phyloP scores from a whole-genome alignment of 2,797 vertebrate species.

The Falco rusticolus region DNA sequence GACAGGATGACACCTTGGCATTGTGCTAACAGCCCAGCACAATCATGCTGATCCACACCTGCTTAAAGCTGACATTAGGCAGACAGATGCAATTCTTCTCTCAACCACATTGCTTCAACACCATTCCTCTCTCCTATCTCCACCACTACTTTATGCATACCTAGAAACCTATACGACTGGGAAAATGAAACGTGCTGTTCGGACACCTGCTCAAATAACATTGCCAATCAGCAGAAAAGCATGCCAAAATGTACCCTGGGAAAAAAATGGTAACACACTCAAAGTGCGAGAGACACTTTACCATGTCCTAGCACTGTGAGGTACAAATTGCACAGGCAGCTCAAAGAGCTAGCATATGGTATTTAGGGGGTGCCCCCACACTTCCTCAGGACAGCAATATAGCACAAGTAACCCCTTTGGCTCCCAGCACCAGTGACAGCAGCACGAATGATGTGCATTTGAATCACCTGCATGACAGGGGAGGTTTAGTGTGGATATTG shows the following conservation, averaged over 20 bases:
- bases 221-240: neutral
- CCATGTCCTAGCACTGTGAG: neutral
- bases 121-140: neutral
- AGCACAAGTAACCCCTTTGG: neutral
- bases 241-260: neutral
- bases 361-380: neutral
- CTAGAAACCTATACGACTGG: neutral
- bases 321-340: neutral
- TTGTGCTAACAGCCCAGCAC: neutral
- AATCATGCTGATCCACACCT: neutral
- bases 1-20: neutral
- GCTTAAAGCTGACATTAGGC: neutral
- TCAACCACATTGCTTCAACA: neutral
- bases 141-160: neutral
- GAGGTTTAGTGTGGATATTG: neutral
- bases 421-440: neutral
- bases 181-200: neutral
- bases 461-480: rapidly evolving
- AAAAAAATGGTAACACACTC: neutral
- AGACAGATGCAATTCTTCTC: neutral
- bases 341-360: neutral
- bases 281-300: neutral
- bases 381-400: neutral
- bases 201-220: neutral
- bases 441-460: neutral